phyloP scores from a whole-genome alignment of 2,888 invertebrate genomes.

The Notodonta dromedarius region DNA sequence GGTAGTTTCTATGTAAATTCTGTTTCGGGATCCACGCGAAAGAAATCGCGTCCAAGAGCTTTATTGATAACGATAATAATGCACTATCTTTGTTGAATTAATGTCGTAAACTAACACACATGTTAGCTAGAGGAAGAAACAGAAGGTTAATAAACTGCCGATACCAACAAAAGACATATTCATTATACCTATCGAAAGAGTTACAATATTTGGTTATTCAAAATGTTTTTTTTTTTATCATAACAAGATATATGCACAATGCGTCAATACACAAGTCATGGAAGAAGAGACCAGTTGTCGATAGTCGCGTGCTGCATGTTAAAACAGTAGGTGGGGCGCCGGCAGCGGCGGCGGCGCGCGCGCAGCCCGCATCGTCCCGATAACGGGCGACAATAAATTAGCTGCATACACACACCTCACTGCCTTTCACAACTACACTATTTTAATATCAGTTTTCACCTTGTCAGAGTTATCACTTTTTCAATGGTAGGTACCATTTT shows the following conservation, averaged over 20 bases:
- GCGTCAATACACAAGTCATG: not conserved
- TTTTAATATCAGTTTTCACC: conserved; percentile 72
- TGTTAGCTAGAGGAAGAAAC: too few species aligned
- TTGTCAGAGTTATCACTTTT: conserved; percentile 60
- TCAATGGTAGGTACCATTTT: conserved; percentile 29
- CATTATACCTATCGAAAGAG: too few species aligned
- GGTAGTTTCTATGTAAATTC: too few species aligned
- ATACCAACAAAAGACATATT: too few species aligned
- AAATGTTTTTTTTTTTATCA: too few species aligned
- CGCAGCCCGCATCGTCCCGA: conserved; percentile 76
- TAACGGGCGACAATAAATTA: conserved; percentile 80
- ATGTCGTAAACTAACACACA: not conserved
- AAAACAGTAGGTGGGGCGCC: conserved; percentile 49
- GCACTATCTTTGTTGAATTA: not conserved
- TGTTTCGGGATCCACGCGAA: too few species aligned
- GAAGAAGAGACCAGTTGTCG: conserved; percentile 52
- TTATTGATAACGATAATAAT: not conserved
- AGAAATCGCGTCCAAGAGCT: too few species aligned
- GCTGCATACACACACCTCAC: conserved; percentile 53
- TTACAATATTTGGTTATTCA: too few species aligned
- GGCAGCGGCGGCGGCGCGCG: conserved; percentile 57
- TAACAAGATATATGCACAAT: not conserved
- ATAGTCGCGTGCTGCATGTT: conserved; percentile 74
- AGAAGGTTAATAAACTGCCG: too few species aligned
- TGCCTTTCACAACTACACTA: conserved; percentile 72